Percentiles rank a stretch among this genome's conserved stretches.
phyloP scores from a whole-genome alignment of 2,113 vertebrate genomes.

The Odobenus rosmarus region DNA sequence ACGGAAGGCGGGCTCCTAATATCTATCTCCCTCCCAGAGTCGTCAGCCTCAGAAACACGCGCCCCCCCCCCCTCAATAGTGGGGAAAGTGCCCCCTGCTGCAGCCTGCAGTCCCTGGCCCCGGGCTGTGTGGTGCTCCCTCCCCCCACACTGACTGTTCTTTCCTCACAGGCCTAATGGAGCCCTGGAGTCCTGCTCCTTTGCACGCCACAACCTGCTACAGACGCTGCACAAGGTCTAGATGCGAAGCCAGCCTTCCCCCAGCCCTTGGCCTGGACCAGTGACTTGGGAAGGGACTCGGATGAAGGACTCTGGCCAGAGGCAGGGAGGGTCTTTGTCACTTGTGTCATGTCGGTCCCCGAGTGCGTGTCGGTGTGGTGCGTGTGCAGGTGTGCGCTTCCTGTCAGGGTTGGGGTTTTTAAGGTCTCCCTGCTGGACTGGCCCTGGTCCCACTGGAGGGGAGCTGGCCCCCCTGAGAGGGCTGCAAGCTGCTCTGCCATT shows the following conservation, averaged over 20 bases:
- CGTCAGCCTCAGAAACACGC: accelerated
- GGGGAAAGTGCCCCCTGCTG: neutral
- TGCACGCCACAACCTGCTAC: slow-evolving; percentile 90
- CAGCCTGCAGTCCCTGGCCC: neutral
- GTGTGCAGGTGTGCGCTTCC: neutral
- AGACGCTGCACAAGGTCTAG: slow-evolving; percentile 89
- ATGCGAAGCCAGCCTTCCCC: neutral
- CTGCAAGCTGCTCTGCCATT: slow-evolving; percentile 58
- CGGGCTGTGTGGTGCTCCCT: accelerated
- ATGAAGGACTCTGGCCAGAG: slow-evolving; percentile 39
- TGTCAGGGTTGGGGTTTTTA: neutral
- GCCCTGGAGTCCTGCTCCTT: slow-evolving; percentile 90
- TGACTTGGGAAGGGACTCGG: neutral
- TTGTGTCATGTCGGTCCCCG: neutral
- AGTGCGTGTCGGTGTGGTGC: neutral
- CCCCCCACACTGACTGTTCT: neutral
- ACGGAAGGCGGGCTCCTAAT: neutral
- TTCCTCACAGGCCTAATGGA: slow-evolving; percentile 89
- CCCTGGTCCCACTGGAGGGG: neutral
- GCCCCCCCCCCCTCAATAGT: accelerated
- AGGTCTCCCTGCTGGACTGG: neutral
- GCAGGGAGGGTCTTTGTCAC: slow-evolving; percentile 44
- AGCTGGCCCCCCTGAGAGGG: neutral
- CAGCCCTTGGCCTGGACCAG: neutral
- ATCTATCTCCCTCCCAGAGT: too few relatives aligned